Base-by-base conservation (phyloP, 2,113 vertebrate genomes). In the Bufo bufo region DNA sequence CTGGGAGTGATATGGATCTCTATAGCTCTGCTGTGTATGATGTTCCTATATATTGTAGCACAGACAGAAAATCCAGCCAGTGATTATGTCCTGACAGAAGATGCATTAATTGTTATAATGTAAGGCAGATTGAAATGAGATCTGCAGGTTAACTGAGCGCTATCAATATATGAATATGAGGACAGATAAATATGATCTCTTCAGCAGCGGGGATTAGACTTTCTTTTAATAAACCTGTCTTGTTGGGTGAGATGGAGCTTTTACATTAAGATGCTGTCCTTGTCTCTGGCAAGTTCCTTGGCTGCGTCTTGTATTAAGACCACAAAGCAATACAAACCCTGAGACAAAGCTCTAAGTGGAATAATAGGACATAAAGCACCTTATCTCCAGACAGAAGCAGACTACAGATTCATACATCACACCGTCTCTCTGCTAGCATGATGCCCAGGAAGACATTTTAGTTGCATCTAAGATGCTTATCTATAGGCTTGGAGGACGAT, bases 171-270 rank as follows among this genome's bases (percentile, higher is more conserved):
- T 81, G 54, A 81, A 79, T 23, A 52, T 56, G 19, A 58, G 54
- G 54, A 59, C 58, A 81, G 7, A 59, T 59, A 61, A 61, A 81
- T 59, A 56, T 80, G 54, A 45, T 43, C 78, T 61, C 23, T 58
- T 47, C 77, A 14, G 63, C 65, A 71, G 82, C 6, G 45, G 45
- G 49, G 81, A 71, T 33, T 13, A 65, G 65, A 52, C 47, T 84
- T 71, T 50, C 82, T 54, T 61, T 84, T 65, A 84, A 84, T 84
- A 84, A 83, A 84, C 82, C 63, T 71, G 82, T 69, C 82, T 84
- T 54, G 65, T 84, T 33, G 65, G 47, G 49, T 63, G 63, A 84
- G 49, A 69, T 84, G 82, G 63, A 84, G 65, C n/a, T 69, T 10
- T 69, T 84, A 23, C 50, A 84, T 84, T 84, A 71, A 43, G 59